phyloP scores from a whole-genome alignment of 1,140 invertebrate species.

The Pemphigus obesinymphae region DNA sequence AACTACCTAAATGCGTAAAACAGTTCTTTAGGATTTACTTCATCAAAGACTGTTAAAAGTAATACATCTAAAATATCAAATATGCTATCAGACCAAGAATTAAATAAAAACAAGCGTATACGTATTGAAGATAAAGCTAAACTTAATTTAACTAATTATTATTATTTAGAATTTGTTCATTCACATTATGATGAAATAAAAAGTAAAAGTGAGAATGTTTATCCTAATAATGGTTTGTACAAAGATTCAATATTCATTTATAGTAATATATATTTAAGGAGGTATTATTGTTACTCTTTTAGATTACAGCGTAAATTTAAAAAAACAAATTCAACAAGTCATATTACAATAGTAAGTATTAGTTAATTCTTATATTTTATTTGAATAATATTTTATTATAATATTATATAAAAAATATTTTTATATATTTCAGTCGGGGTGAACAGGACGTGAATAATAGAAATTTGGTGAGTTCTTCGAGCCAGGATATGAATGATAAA shows the following conservation, averaged over 20 bases:
- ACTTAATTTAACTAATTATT: slow-evolving; percentile 2
- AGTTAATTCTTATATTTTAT: neutral
- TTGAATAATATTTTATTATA: no score
- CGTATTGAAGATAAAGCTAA: neutral
- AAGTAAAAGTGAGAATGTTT: neutral
- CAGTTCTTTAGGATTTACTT: neutral
- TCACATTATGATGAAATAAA: neutral
- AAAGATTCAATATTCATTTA: neutral
- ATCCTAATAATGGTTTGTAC: neutral
- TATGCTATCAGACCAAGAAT: neutral
- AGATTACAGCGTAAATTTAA: neutral
- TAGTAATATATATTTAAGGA: neutral
- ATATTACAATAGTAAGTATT: neutral
- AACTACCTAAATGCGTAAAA: neutral
- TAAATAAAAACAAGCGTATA: neutral
- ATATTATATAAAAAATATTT: neutral
- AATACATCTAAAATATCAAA: neutral
- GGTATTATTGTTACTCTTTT: neutral
- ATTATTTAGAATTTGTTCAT: neutral
- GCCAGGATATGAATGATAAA: neutral
- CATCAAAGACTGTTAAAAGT: neutral
- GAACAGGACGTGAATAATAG: neutral
- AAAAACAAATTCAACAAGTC: neutral
- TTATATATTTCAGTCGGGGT: neutral
- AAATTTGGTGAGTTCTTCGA: neutral